Evolutionary conservation across 2,797 vertebrate genomes (phyloP).

Genomic region (Sebastes oblongus): DNA sequence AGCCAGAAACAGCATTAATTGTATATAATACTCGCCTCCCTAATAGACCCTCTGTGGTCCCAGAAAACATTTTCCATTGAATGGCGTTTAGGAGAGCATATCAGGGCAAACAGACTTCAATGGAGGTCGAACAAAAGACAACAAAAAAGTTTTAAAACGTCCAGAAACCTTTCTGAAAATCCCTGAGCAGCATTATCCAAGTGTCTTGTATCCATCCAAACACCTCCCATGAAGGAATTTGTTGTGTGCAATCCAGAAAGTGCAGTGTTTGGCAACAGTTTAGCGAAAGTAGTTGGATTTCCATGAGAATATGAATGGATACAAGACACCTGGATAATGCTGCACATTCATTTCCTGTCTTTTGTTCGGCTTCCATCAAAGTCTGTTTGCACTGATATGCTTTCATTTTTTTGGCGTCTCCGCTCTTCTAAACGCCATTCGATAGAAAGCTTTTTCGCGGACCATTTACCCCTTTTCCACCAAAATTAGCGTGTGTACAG

Average conservation of each 20-base stretch:
- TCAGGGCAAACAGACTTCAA: no score
- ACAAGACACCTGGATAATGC: neutral
- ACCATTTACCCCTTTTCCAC: neutral
- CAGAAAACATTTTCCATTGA: no score
- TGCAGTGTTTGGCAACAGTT: neutral
- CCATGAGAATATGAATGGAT: neutral
- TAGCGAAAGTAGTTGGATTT: neutral
- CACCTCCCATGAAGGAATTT: neutral
- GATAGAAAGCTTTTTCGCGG: accelerated
- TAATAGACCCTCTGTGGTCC: no score
- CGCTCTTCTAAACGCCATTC: neutral
- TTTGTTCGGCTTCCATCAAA: accelerated
- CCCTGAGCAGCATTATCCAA: no score
- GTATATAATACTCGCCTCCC: no score
- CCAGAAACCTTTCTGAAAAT: no score
- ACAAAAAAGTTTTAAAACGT: no score
- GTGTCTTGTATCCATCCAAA: no score
- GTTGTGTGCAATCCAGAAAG: neutral
- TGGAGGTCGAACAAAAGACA: no score
- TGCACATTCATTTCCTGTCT: neutral
- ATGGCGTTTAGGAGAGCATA: no score
- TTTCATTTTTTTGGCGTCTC: neutral
- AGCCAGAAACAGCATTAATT: no score
- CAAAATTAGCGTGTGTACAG: no score
- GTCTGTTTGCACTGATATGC: neutral